phyloP scores from a whole-genome alignment of 23 tunicate genomes.

The Phallusia fumigata region DNA sequence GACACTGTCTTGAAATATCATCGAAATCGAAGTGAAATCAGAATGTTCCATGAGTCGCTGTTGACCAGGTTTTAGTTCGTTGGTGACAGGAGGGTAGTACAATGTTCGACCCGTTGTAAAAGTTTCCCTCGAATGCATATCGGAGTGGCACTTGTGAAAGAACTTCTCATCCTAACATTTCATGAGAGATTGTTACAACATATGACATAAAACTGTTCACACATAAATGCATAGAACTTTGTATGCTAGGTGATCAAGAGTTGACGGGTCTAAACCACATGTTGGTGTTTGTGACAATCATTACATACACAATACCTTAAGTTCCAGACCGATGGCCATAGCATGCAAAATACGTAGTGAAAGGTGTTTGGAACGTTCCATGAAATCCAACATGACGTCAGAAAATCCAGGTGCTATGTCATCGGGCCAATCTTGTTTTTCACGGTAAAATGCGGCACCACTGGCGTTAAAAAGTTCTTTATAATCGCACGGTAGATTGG shows the following conservation, averaged over 20 bases:
- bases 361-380: constrained; percentile 29
- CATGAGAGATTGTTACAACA: background rate
- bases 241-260: too few relatives aligned
- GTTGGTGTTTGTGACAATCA: background rate
- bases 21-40: constrained; percentile 66
- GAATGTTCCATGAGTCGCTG: constrained; percentile 51
- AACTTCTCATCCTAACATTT: constrained; percentile 17
- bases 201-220: too few relatives aligned
- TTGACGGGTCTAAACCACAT: background rate
- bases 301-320: background rate
- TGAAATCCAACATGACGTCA: constrained; percentile 18
- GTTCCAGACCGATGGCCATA: constrained; percentile 45
- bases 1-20: constrained; percentile 63
- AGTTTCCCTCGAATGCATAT: constrained; percentile 20
- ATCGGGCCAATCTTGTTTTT: constrained; percentile 39
- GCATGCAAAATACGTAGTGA: constrained; percentile 38
- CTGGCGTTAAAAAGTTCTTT: constrained; percentile 48
- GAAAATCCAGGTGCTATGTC: constrained; percentile 23
- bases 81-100: constrained; percentile 59
- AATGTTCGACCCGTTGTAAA: constrained; percentile 42
- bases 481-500: constrained; percentile 42
- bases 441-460: constrained; percentile 2
- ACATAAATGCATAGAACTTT: too few relatives aligned
- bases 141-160: constrained; percentile 42
- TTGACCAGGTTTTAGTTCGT: constrained; percentile 24